Evolutionary conservation across 2,113 vertebrate species (phyloP), one percentile per base, ranked within the genome.

Genomic region (Chamaetylas fuelleborni): DNA sequence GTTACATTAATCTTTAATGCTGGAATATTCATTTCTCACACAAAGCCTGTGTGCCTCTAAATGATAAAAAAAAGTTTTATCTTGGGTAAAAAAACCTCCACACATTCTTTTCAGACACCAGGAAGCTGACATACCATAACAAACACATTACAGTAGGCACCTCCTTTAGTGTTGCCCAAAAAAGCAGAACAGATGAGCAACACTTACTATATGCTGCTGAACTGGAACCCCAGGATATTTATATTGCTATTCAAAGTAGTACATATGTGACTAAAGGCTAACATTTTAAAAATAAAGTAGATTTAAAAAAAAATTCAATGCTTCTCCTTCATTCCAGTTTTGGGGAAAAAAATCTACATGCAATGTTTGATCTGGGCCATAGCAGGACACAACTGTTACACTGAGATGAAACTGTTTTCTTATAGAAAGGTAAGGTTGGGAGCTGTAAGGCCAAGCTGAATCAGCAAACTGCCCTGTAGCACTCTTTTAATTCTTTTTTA

Each of bases 401-500:
- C 10, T 5, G 10, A 91, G 50, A 82, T 70, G 7, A 85, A 96
- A 85, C 43, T 34, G 40, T 17, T 80, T 87, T 86, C 69, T 66
- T 58, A 66, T 2, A 66, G 56, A 58, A 90, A 92, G 34, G 29
- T 88, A 90, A 81, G 45, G 67, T 69, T 74, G 80, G 82, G 64
- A 92, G 70, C 79, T 83, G 58, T 57, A 66, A 93, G 57, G 86
- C 89, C 69, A 90, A 0, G 14, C 91, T 89, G 93, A 95, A 69
- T 94, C 92, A 93, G 91, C 92, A 81, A 88, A 88, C 54, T 73
- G 29, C 62, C 42, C 57, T 9, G 24, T 53, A 93, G 36, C 74
- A 62, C 82, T 60, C 74, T 94, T 85, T 81, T 31, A 74, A 23
- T 88, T 88, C 69, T 86, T 86, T 92, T 83, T 90, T 67, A 92